Conservation (phyloP, 2,888 invertebrate genomes). For the Linnaemya vulpina region DNA sequence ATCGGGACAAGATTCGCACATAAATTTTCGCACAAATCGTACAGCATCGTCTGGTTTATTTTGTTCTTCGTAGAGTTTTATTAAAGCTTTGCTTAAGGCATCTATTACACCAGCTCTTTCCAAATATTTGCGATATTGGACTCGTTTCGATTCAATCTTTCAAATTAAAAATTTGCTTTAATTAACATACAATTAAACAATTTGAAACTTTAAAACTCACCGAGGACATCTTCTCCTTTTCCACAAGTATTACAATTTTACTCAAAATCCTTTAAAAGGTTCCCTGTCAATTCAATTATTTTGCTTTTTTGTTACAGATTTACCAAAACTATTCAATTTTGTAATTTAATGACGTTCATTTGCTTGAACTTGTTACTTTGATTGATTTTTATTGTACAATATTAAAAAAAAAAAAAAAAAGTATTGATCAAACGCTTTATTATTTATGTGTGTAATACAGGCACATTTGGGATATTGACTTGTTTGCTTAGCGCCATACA, state of each 20-base stretch:
- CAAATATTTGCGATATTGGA: slow-evolving; percentile 82
- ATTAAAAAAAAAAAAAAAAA: slow-evolving; percentile 10
- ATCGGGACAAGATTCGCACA: slow-evolving; percentile 82
- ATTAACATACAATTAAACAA: background rate
- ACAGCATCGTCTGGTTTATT: slow-evolving; percentile 83
- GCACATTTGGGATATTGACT: slow-evolving; percentile 36
- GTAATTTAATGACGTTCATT: slow-evolving; percentile 24
- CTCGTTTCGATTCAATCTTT: slow-evolving; percentile 82
- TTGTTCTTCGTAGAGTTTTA: slow-evolving; percentile 82
- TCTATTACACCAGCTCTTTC: slow-evolving; percentile 83
- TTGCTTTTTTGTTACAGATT: background rate
- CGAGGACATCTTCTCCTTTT: slow-evolving; percentile 78
- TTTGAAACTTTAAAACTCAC: slow-evolving; percentile 74
- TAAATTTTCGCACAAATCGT: slow-evolving; percentile 81
- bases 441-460: slow-evolving; percentile 24
- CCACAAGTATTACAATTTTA: background rate
- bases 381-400: slow-evolving; percentile 50
- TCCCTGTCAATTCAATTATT: slow-evolving; percentile 15
- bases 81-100: slow-evolving; percentile 81
- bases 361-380: slow-evolving; percentile 62
- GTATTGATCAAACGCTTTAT: slow-evolving; percentile 72
- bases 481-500: slow-evolving; percentile 15
- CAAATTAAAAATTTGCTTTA: background rate
- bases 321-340: slow-evolving; percentile 15
- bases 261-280: background rate